Evolutionary conservation across 2,797 vertebrate species (phyloP).

Genomic region (Petrocephalus schoutedeni): DNA sequence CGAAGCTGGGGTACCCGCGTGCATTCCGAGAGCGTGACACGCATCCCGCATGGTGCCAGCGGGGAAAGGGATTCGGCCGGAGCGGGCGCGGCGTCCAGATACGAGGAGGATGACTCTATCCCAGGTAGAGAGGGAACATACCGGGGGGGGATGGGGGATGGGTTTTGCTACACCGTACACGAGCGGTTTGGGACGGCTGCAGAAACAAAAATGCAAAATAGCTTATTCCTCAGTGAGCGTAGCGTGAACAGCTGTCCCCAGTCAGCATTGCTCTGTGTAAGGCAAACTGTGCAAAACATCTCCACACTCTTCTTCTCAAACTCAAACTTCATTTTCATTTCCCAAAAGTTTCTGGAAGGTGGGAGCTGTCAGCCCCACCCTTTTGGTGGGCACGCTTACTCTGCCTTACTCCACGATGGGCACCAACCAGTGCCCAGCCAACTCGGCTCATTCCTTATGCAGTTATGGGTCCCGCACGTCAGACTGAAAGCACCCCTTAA

Average conservation of each 20-base stretch:
- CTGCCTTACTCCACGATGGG: slow-evolving; percentile 3
- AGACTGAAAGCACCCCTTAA: slow-evolving; percentile 66
- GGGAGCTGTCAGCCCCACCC: background rate
- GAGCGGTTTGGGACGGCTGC: background rate
- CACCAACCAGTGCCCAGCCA: slow-evolving; percentile 41
- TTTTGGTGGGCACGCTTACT: background rate
- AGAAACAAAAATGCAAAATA: background rate
- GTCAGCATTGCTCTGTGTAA: background rate
- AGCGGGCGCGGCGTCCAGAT: background rate
- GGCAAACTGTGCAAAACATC: background rate
- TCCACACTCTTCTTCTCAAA: background rate
- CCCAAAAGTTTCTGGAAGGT: background rate
- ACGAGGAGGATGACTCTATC: background rate
- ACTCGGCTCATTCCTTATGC: slow-evolving; percentile 61
- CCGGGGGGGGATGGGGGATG: too few species aligned
- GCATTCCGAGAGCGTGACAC: background rate
- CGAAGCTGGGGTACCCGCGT: background rate
- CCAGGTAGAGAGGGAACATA: background rate
- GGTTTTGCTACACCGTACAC: background rate
- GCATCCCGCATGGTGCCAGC: background rate
- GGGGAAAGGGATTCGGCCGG: background rate
- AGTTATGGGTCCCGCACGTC: slow-evolving; percentile 69
- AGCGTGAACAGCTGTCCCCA: background rate
- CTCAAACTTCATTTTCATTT: background rate
- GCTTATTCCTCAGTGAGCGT: background rate